These are phyloP conservation scores for Heliornis fulica DNA, from an alignment of 2,113 vertebrate genomes.

Conservation along the genomic window DNA sequence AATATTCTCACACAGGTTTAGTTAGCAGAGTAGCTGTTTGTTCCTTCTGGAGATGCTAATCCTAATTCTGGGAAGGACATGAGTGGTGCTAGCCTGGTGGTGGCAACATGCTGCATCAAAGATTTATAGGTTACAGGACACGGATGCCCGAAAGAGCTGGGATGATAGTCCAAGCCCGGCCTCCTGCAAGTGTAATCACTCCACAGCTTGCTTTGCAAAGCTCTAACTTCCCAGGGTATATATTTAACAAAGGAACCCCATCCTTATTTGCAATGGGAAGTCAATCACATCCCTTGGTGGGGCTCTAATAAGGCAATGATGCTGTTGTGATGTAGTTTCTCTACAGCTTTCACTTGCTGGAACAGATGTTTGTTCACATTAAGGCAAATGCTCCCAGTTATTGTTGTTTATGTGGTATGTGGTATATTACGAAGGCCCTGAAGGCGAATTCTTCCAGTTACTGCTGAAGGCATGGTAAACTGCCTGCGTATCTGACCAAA, in stretches of 20 bases:
- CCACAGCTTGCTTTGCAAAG: not conserved
- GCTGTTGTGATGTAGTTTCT: not conserved
- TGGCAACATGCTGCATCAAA: not conserved
- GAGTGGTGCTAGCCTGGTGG: not conserved
- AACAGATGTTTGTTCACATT: not conserved
- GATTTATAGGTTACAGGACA: not conserved
- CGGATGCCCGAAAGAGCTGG: not conserved
- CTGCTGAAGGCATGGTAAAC: not conserved
- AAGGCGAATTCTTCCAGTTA: too few species aligned
- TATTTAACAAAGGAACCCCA: not conserved
- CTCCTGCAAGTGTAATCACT: not conserved
- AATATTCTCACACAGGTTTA: not conserved
- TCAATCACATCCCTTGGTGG: not conserved
- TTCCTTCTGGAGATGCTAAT: not conserved
- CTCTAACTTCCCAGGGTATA: not conserved
- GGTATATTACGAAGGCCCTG: not conserved
- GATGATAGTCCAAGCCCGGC: not conserved
- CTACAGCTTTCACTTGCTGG: not conserved
- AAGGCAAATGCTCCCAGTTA: not conserved
- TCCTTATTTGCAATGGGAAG: not conserved
- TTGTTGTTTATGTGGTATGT: not conserved
- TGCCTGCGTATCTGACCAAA: not conserved
- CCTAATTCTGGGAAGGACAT: not conserved
- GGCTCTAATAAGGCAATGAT: not conserved
- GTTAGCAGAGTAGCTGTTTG: not conserved